Evolutionary conservation across 2,888 invertebrate genomes (phyloP).

Genomic region (Drosophila paranaensis): DNA sequence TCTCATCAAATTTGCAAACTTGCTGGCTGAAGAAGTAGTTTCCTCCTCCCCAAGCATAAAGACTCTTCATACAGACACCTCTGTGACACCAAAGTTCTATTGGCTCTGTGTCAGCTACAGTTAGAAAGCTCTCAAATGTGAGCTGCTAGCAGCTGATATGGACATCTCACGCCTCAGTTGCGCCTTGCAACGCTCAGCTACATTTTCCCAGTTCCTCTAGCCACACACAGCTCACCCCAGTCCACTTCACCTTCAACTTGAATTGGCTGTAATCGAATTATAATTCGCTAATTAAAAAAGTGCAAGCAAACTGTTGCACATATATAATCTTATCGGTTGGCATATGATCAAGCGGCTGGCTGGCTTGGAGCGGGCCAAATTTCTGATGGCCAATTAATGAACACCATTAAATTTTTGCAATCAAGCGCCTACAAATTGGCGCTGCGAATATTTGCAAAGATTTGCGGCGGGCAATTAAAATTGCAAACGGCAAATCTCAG

Average conservation of each 20-base stretch:
- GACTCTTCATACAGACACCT: too few species aligned
- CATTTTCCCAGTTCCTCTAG: neutral
- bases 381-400: slow-evolving; percentile 79
- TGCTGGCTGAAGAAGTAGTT: too few species aligned
- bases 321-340: slow-evolving; percentile 37
- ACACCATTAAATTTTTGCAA: slow-evolving; percentile 79
- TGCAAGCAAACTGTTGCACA: slow-evolving; percentile 27
- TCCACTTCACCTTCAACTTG: slow-evolving; percentile 5
- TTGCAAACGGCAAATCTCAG: slow-evolving; percentile 69
- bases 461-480: slow-evolving; percentile 73
- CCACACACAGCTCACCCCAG: neutral
- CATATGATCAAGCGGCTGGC: slow-evolving; percentile 38
- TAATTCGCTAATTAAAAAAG: slow-evolving; percentile 33
- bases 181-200: too few species aligned
- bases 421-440: slow-evolving; percentile 77
- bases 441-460: slow-evolving; percentile 72
- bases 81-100: too few species aligned
- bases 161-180: too few species aligned
- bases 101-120: too few species aligned
- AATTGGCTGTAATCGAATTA: slow-evolving; percentile 4
- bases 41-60: too few species aligned
- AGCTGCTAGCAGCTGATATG: too few species aligned
- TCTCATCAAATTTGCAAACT: too few species aligned
- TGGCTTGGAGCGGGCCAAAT: slow-evolving; percentile 38
- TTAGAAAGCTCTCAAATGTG: too few species aligned